phyloP scores from a whole-genome alignment of 2,113 vertebrate genomes.

The Morphnarchus princeps region DNA sequence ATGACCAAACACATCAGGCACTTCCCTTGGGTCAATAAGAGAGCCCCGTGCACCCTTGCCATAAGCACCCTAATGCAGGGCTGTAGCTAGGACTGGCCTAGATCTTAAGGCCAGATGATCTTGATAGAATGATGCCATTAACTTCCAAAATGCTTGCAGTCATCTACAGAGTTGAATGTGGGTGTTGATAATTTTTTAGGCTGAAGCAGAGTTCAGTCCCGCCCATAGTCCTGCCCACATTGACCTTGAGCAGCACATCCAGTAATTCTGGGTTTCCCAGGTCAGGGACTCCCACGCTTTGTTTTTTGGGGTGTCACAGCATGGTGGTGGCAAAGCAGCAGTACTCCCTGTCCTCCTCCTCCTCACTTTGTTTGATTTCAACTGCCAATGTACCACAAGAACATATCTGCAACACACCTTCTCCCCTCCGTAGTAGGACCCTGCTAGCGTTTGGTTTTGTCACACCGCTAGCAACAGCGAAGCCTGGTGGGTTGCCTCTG shows the following conservation, averaged over 20 bases:
- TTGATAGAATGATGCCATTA: neutral
- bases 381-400: neutral
- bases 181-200: neutral
- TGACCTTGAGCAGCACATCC: neutral
- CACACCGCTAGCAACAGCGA: neutral
- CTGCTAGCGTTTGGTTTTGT: neutral
- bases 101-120: neutral
- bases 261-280: neutral
- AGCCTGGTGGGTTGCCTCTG: neutral
- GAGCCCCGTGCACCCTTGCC: neutral
- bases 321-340: neutral
- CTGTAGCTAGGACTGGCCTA: neutral
- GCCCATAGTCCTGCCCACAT: neutral
- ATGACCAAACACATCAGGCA: neutral
- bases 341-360: neutral
- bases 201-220: neutral
- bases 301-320: neutral
- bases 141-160: neutral
- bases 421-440: neutral
- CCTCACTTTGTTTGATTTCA: neutral
- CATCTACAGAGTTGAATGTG: neutral
- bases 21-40: neutral
- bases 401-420: neutral
- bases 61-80: neutral
- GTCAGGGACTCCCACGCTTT: neutral